Conservation (phyloP, 2,797 vertebrate genomes). For the Moxostoma hubbsi region DNA sequence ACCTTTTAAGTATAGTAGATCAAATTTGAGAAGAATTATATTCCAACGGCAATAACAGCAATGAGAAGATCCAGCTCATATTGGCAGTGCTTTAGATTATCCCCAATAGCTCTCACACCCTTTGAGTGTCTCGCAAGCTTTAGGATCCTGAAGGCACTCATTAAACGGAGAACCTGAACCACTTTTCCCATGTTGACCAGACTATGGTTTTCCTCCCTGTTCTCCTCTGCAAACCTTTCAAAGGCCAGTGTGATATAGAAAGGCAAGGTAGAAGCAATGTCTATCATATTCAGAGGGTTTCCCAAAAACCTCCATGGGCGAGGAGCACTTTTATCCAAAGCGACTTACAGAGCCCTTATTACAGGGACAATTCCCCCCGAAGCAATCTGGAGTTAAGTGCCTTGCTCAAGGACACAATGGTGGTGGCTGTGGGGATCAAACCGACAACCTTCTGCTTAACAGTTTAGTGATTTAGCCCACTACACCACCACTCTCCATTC, state of each 20-base stretch:
- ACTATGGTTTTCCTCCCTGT: conserved; percentile 80
- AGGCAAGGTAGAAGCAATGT: conserved; percentile 92
- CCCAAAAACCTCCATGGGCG: too few species aligned
- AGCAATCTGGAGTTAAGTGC: too few species aligned
- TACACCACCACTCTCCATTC: too few species aligned
- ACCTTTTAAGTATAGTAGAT: conserved; percentile 96
- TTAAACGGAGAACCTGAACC: conserved; percentile 93
- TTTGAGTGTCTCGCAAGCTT: conserved; percentile 95
- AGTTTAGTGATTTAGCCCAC: too few species aligned
- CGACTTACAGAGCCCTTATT: too few species aligned
- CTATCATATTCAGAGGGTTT: conserved; percentile 95
- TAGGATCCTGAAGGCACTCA: conserved; percentile 94
- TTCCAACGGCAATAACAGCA: conserved; percentile 94
- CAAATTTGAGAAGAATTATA: conserved; percentile 96
- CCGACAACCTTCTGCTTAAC: too few species aligned
- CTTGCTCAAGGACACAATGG: too few species aligned
- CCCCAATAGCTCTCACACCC: conserved; percentile 90
- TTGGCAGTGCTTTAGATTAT: conserved; percentile 93
- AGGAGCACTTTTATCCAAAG: too few species aligned
- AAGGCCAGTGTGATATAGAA: conserved; percentile 92
- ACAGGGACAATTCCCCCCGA: too few species aligned
- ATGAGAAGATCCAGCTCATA: conserved; percentile 93
- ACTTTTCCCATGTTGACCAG: conserved; percentile 94
- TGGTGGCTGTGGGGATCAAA: too few species aligned
- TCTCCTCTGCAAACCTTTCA: conserved; percentile 86